phyloP scores from a whole-genome alignment of 2,797 vertebrate species.

The Vireo griseus region DNA sequence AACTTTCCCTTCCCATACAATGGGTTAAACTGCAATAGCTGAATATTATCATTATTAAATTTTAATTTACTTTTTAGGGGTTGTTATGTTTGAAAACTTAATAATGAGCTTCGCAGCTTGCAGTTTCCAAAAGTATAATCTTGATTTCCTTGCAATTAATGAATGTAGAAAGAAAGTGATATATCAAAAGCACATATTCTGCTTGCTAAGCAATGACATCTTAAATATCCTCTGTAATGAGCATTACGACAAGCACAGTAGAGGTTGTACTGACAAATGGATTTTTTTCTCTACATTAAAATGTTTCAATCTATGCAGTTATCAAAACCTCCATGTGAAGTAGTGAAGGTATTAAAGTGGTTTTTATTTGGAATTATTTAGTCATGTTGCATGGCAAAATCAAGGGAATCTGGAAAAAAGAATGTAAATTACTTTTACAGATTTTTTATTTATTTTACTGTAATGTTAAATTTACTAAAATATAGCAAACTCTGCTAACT shows the following conservation, averaged over 20 bases:
- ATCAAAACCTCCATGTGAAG: not conserved
- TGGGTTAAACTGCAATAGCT: not conserved
- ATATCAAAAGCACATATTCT: conserved; percentile 14
- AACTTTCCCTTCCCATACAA: not conserved
- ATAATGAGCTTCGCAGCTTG: not conserved
- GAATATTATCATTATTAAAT: not conserved
- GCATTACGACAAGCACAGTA: not conserved
- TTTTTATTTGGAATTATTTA: not conserved
- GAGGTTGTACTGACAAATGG: not conserved
- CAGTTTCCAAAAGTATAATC: conserved; percentile 10
- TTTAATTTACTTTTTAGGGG: not conserved
- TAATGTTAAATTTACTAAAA: not conserved
- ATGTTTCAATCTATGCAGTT: not conserved
- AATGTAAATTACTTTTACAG: not conserved
- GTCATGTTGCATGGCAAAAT: not conserved
- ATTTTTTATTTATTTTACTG: not conserved
- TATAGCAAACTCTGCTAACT: not conserved
- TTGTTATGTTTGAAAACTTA: conserved; percentile 2
- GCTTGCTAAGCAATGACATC: not conserved
- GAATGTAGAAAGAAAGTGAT: not conserved
- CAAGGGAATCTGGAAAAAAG: not conserved
- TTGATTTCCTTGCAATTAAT: conserved; percentile 42
- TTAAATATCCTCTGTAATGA: conserved; percentile 38
- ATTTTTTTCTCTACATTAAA: not conserved
- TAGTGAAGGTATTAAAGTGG: not conserved